phyloP scores from a whole-genome alignment of 2,888 invertebrate species.

The Meiosimyza platycephala region DNA sequence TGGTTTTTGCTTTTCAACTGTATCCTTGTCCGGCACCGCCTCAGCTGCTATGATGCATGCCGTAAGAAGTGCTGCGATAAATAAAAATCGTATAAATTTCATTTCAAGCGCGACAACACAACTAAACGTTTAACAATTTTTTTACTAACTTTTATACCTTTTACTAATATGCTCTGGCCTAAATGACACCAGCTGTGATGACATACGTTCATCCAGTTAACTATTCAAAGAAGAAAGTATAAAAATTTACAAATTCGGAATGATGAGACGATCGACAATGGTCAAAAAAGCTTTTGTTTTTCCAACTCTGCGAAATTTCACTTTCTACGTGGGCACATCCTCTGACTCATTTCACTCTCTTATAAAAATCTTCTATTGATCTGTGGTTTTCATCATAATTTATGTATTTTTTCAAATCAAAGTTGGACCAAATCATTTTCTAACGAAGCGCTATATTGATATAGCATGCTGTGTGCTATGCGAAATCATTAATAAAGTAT shows the following conservation, averaged over 20 bases:
- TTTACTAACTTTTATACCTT: slow-evolving; percentile 41
- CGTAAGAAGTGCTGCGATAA: neutral
- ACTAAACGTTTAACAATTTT: slow-evolving; percentile 35
- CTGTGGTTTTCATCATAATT: no score
- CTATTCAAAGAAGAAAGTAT: neutral
- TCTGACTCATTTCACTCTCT: no score
- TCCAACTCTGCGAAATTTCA: slow-evolving; percentile 29
- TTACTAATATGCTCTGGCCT: slow-evolving; percentile 10
- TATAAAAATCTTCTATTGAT: no score
- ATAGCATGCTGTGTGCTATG: no score
- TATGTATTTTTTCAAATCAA: no score
- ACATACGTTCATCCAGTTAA: slow-evolving; percentile 2
- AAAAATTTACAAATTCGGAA: neutral
- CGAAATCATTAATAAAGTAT: no score
- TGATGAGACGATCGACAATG: neutral
- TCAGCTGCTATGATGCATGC: neutral
- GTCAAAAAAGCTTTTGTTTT: neutral
- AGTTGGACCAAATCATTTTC: no score
- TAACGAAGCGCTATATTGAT: no score
- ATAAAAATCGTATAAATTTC: slow-evolving; percentile 16
- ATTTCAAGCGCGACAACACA: slow-evolving; percentile 26
- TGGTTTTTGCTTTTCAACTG: neutral
- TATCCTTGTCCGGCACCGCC: neutral
- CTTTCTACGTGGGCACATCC: slow-evolving; percentile 14
- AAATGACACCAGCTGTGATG: neutral